Percentiles rank a stretch among this genome's conserved stretches.
phyloP scores from a whole-genome alignment of 2,888 invertebrate genomes.

The Venusia cambrica region DNA sequence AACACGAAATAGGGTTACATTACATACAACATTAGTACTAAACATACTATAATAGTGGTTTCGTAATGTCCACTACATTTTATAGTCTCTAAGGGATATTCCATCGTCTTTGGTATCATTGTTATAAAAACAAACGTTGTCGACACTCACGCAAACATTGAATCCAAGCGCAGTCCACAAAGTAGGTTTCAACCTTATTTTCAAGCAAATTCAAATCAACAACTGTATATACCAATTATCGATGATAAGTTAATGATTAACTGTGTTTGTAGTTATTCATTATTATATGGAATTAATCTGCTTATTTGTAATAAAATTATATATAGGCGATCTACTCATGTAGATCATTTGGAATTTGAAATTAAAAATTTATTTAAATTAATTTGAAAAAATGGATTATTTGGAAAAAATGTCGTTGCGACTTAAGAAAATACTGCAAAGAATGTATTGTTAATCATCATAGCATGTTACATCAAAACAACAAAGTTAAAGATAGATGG shows the following conservation, averaged over 20 bases:
- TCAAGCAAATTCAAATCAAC: no score
- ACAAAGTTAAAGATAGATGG: conserved; percentile 59
- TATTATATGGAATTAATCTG: no score
- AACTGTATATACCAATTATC: no score
- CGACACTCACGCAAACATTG: conserved; percentile 50
- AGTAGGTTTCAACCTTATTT: background rate
- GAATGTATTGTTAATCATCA: conserved; percentile 67
- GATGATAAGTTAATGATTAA: no score
- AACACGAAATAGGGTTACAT: conserved; percentile 67
- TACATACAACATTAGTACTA: conserved; percentile 63
- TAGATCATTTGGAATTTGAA: no score
- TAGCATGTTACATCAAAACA: conserved; percentile 73
- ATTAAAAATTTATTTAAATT: no score
- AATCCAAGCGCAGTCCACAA: conserved; percentile 12
- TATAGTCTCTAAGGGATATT: conserved; percentile 72
- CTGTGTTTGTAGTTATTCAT: no score
- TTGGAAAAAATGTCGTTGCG: no score
- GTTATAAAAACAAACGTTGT: conserved; percentile 64
- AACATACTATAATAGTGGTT: conserved; percentile 46
- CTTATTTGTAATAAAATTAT: no score
- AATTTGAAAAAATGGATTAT: no score
- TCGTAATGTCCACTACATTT: conserved; percentile 46
- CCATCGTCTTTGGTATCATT: conserved; percentile 80
- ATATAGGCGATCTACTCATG: no score
- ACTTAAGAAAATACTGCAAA: conserved; percentile 63